phyloP scores from a whole-genome alignment of 1,140 invertebrate genomes.

The Nasonia longicornis region DNA sequence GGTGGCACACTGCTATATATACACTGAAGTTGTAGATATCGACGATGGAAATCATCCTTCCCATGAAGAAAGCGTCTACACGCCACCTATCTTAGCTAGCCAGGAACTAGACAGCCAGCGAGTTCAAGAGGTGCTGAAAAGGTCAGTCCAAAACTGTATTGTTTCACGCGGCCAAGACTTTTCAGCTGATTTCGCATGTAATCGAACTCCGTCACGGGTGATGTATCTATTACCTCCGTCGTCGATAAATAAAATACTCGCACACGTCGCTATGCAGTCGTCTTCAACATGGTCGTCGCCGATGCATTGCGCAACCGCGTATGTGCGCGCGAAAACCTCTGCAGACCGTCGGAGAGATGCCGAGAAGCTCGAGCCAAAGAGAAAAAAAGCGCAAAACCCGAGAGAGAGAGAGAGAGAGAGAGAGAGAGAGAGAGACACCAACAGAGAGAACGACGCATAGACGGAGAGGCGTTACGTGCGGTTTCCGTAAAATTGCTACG shows the following conservation, averaged over 20 bases:
- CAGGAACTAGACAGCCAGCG: too few species aligned
- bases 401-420: neutral
- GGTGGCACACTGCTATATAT: too few species aligned
- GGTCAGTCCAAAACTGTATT: too few species aligned
- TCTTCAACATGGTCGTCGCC: neutral
- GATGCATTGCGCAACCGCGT: slow-evolving; percentile 13
- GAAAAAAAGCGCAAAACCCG: neutral
- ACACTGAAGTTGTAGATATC: too few species aligned
- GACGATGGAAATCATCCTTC: too few species aligned
- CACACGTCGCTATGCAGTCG: neutral
- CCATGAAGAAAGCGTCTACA: too few species aligned
- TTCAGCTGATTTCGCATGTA: too few species aligned
- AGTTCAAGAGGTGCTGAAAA: too few species aligned
- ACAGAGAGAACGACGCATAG: neutral
- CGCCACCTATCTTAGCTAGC: too few species aligned
- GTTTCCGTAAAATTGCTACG: slow-evolving; percentile 61
- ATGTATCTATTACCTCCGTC: too few species aligned
- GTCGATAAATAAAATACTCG: neutral
- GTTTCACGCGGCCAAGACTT: too few species aligned
- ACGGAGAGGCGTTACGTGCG: slow-evolving; percentile 56
- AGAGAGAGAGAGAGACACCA: neutral
- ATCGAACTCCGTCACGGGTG: too few species aligned
- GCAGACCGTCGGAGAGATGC: neutral
- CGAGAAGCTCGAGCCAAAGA: neutral
- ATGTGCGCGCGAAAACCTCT: neutral